phyloP scores from a whole-genome alignment of 2,113 vertebrate species.

The Coryphaenoides rupestris region DNA sequence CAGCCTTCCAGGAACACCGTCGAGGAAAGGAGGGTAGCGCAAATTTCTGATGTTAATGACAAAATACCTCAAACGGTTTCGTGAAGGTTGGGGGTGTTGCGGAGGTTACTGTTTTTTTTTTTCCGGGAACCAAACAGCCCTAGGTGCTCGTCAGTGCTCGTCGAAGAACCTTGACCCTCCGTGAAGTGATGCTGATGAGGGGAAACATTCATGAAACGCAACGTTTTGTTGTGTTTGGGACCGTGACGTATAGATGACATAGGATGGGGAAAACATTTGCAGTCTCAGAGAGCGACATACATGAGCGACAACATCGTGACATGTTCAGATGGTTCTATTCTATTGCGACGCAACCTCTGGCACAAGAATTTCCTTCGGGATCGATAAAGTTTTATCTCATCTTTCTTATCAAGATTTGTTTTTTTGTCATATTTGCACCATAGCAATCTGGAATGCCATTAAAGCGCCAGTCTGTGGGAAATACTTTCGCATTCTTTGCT shows the following conservation, averaged over 20 bases:
- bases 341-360: too few relatives aligned
- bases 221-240: too few relatives aligned
- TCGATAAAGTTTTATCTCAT: too few relatives aligned
- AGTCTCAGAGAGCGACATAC: neutral
- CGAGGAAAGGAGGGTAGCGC: conserved; percentile 10
- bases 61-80: conserved; percentile 20
- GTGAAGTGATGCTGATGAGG: conserved; percentile 8
- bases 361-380: too few relatives aligned
- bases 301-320: neutral
- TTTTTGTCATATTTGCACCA: too few relatives aligned
- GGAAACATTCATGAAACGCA: conserved; percentile 7
- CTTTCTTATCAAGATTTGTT: too few relatives aligned
- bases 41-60: conserved; percentile 3
- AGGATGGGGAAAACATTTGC: conserved; percentile 13
- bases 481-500: too few relatives aligned
- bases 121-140: conserved; percentile 3
- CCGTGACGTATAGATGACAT: too few relatives aligned
- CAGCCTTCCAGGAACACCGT: conserved; percentile 10
- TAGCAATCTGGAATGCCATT: too few relatives aligned
- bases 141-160: conserved; percentile 16
- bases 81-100: conserved; percentile 2
- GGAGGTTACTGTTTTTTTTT: neutral
- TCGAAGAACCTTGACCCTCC: conserved; percentile 11
- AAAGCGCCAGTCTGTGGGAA: too few relatives aligned
- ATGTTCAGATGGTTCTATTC: too few relatives aligned